Evolutionary conservation across 2,113 vertebrate genomes (phyloP), one percentile per base, ranked within the genome.

Genomic region (Mirza zaza): DNA sequence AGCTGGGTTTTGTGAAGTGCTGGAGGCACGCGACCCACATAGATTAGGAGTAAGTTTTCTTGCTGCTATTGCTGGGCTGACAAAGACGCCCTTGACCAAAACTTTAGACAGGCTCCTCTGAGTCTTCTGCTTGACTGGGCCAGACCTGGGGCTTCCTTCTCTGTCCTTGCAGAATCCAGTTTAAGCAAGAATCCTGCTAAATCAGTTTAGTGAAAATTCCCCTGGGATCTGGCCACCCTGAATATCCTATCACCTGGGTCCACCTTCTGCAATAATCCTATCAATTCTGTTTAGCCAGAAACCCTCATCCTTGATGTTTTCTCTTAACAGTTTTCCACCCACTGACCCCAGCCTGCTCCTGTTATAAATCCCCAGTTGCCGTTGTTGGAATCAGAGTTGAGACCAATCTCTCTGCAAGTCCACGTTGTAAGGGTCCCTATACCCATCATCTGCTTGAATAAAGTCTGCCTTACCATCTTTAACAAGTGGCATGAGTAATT

Each of bases 1-100:
- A 99, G 97, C 59, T 99, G 99, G 27, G 99, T 98, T 89, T 99
- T 99, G 34, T 83, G 98, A n/a, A 99, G 98, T 0, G 98, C 97
- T 5, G 83, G 92, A 1, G 99, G 99, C 50, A 99, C 97, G 77
- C 99, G 99, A 0, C 98, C 98, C 13, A 99, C 96, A 21, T 99
- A 99, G 34, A 99, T 90, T 99, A 2, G 99, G 98, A 18, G 61
- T 98, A 90, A 99, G 29, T 87, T 52, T 63, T 83, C 95, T 5
- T 32, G 59, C 20, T 25, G 34, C 25, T 36, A 5, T 86, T 2
- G 61, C 99, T 99, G 97, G 8, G 42, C 48, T 42, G 13, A 67
- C 8, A 50, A 81, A 50, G 50, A 39, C 1, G 71, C 68, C 25
- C 39, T 57, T 32, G n/a, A 32, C 48, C 25, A 42, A 55, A 36